These are phyloP conservation scores for Listrodromus nycthemerus DNA, from an alignment of 2,888 invertebrate species.

Conservation along the genomic window DNA sequence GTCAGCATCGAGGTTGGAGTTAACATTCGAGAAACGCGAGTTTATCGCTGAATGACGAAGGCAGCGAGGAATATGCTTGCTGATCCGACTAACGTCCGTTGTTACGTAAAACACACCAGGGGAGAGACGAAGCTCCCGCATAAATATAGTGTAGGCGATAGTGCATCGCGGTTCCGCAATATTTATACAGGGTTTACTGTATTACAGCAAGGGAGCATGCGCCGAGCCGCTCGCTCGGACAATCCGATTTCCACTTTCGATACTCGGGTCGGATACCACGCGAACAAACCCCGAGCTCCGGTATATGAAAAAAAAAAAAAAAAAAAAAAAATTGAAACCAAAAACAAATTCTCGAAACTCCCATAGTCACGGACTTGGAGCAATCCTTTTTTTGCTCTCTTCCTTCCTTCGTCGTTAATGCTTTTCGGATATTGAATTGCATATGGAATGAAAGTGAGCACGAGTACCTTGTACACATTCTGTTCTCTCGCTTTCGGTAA, in stretches of 20 bases:
- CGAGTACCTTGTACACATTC: no score
- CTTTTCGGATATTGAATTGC: neutral
- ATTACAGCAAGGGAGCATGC: constrained; percentile 24
- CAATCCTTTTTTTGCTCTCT: neutral
- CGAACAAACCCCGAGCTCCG: neutral
- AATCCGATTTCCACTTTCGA: constrained; percentile 44
- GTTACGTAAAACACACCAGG: neutral
- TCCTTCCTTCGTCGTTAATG: neutral
- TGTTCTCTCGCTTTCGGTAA: no score
- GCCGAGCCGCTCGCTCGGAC: constrained; percentile 23
- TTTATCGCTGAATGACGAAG: neutral
- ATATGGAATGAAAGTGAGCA: neutral
- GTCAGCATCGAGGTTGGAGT: neutral
- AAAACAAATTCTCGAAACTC: constrained; percentile 19
- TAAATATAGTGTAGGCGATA: neutral
- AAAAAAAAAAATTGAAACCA: neutral
- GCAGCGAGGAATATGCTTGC: neutral
- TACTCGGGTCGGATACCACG: neutral
- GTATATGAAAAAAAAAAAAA: neutral
- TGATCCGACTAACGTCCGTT: constrained; percentile 10
- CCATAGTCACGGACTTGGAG: neutral
- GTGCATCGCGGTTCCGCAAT: neutral
- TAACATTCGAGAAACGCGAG: constrained; percentile 33
- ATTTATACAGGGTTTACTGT: constrained; percentile 15
- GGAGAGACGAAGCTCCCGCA: neutral